These are phyloP conservation scores for Montipora sp. DNA, from an alignment of 64 coral and sea anemone genomes.

Conservation along the genomic window DNA sequence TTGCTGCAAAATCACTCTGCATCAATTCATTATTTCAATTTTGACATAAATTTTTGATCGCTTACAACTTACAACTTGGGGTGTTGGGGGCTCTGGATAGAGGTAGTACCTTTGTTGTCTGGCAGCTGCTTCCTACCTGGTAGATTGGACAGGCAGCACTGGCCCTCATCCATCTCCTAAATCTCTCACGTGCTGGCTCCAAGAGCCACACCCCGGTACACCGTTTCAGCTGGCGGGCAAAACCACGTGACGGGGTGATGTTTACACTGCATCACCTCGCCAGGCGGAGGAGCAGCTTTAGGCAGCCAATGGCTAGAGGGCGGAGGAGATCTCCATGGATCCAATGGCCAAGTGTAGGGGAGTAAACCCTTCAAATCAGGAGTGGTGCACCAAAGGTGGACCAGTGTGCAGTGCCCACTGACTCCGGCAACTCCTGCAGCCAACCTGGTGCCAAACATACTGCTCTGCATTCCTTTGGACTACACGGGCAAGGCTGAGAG, in stretches of 20 bases:
- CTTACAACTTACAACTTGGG: background rate
- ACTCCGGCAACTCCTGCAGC: slow-evolving; percentile 23
- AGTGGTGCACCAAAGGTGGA: slow-evolving; percentile 57
- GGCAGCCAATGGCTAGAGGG: slow-evolving; percentile 55
- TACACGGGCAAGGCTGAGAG: no score
- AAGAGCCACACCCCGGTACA: slow-evolving; percentile 56
- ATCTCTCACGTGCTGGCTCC: slow-evolving; percentile 67
- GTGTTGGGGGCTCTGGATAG: slow-evolving; percentile 38
- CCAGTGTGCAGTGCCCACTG: slow-evolving; percentile 8
- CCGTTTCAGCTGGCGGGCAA: slow-evolving; percentile 22
- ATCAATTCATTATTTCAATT: no score
- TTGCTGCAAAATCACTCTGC: no score
- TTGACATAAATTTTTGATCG: no score
- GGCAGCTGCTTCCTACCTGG: slow-evolving; percentile 33
- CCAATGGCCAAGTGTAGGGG: slow-evolving; percentile 38
- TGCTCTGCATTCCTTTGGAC: no score
- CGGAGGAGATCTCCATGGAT: slow-evolving; percentile 36
- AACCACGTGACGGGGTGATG: background rate
- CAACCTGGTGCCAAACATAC: no score
- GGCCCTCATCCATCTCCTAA: slow-evolving; percentile 67
- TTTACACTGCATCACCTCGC: background rate
- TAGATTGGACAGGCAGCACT: slow-evolving; percentile 35
- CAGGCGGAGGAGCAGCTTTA: background rate
- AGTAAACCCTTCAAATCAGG: slow-evolving; percentile 59
- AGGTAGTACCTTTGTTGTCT: slow-evolving; percentile 54